Percentiles rank a stretch among this genome's conserved stretches.
Conservation (phyloP, 1,140 invertebrate genomes). For the Uloborus diversus region DNA sequence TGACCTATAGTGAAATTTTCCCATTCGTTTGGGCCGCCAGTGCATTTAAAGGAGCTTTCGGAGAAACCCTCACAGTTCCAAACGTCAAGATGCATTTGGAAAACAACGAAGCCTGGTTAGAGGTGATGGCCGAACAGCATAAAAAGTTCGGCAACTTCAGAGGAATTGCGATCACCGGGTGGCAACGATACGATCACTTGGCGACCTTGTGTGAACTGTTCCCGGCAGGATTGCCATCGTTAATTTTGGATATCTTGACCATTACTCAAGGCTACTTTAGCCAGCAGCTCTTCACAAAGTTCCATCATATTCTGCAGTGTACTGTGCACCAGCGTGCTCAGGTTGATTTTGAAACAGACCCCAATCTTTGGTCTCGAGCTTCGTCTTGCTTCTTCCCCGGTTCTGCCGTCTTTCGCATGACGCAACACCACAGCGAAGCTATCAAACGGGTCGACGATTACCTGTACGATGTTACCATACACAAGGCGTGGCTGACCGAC, state of each 20-base stretch:
- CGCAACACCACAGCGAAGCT: slow-evolving; percentile 69
- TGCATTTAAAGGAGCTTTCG: slow-evolving; percentile 86
- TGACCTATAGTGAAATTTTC: slow-evolving; percentile 83
- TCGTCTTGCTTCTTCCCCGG: slow-evolving; percentile 71
- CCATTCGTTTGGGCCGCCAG: slow-evolving; percentile 90
- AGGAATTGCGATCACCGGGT: slow-evolving; percentile 75
- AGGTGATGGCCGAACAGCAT: slow-evolving; percentile 71
- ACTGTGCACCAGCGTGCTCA: slow-evolving; percentile 56
- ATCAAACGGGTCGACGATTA: slow-evolving; percentile 65
- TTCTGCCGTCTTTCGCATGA: slow-evolving; percentile 71
- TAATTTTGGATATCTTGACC: slow-evolving; percentile 73
- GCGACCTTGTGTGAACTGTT: slow-evolving; percentile 91
- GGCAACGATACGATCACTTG: slow-evolving; percentile 91
- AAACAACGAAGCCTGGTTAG: slow-evolving; percentile 78
- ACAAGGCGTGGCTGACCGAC: slow-evolving; percentile 78
- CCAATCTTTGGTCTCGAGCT: slow-evolving; percentile 71
- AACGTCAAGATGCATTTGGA: slow-evolving; percentile 73
- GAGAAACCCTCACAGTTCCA: slow-evolving; percentile 76
- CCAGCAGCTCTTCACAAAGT: slow-evolving; percentile 66
- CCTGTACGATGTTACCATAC: slow-evolving; percentile 62
- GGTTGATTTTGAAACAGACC: slow-evolving; percentile 71
- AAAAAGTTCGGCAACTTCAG: slow-evolving; percentile 71
- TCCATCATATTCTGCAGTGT: slow-evolving; percentile 72
- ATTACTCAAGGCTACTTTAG: slow-evolving; percentile 73
- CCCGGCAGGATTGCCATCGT: slow-evolving; percentile 78